Evolutionary conservation across 2,113 vertebrate species (phyloP).

Genomic region (Eolophus roseicapilla): DNA sequence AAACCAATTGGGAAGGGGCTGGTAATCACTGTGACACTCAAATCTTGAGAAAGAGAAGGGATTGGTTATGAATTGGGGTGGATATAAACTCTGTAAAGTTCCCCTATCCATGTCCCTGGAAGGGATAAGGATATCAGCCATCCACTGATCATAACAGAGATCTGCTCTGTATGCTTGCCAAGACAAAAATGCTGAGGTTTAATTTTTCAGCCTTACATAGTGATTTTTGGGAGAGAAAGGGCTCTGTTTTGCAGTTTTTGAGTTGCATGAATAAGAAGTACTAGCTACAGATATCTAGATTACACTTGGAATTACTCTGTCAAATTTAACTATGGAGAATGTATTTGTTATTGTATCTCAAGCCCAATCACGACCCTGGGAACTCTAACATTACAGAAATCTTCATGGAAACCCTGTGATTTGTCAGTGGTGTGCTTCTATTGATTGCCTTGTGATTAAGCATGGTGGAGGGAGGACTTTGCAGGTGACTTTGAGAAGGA

Average conservation of each 20-base stretch:
- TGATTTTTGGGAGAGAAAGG: not conserved
- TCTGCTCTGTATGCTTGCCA: not conserved
- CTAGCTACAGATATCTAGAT: not conserved
- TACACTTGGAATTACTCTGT: not conserved
- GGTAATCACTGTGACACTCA: not conserved
- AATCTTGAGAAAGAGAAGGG: not conserved
- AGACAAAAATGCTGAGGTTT: not conserved
- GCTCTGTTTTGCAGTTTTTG: conserved; percentile 33
- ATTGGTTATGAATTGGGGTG: not conserved
- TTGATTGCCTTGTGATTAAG: not conserved
- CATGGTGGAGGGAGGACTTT: not conserved
- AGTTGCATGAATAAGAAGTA: conserved; percentile 11
- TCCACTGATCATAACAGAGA: not conserved
- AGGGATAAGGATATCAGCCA: not conserved
- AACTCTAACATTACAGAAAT: not conserved
- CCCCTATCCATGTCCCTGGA: not conserved
- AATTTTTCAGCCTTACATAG: not conserved
- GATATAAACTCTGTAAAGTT: not conserved
- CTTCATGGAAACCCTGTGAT: not conserved
- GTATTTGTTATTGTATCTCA: conserved; percentile 24
- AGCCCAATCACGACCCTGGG: not conserved
- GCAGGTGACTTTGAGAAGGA: not conserved
- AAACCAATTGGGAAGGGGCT: not conserved
- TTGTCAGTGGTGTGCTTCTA: not conserved
- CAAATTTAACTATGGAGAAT: conserved; percentile 14